Base-by-base conservation (phyloP, 30 jellyfish, hydroid and myxozoan genomes). In the Nemopilema nomurai region DNA sequence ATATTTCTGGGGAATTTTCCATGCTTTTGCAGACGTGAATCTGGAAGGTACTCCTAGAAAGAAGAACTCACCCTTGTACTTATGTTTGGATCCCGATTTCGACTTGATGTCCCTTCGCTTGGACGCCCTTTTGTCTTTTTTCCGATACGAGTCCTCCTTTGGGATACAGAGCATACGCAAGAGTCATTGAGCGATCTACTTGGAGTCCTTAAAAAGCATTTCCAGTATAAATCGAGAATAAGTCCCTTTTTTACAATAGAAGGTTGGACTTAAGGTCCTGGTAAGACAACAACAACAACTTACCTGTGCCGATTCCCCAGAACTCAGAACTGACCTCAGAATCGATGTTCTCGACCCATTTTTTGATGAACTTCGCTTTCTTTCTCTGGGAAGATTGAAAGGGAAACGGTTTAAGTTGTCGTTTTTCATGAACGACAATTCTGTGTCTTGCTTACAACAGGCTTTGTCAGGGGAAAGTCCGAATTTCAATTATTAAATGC, bases 241-340 rank as follows among this genome's bases (percentile, higher is more conserved):
- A n/a, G n/a, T n/a, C n/a, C n/a, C n/a, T n/a, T n/a, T n/a, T n/a
- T n/a, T n/a, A n/a, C n/a, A n/a, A n/a, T n/a, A n/a, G n/a, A n/a
- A n/a, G n/a, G n/a, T n/a, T n/a, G n/a, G n/a, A n/a, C 57, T 41
- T 41, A 13, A 3, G 57, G 6, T 41, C 13, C 13, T 41, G 57
- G 13, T 41, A 41, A 3, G 57, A 41, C 57, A 33, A 33, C 32
- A 51, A 74, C 26, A 51, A 9, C n/a, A 62, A 16, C 89, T 79
- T 63, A 79, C 89, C 30, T 24, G 1, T n/a, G 62, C 89, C 13
- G 89, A 79, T n/a, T 51, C 89, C 25, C 68, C 89, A 28, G 89
- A 79, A 64, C 72, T 79, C 32, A 18, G 21, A 27, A n/a, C 80
- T 9, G 79, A 27, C 41, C 68, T 63, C 57, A 62, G 16, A 49